These are phyloP conservation scores for Galendromus occidentalis DNA, from an alignment of 1,140 invertebrate species.

Conservation along the genomic window DNA sequence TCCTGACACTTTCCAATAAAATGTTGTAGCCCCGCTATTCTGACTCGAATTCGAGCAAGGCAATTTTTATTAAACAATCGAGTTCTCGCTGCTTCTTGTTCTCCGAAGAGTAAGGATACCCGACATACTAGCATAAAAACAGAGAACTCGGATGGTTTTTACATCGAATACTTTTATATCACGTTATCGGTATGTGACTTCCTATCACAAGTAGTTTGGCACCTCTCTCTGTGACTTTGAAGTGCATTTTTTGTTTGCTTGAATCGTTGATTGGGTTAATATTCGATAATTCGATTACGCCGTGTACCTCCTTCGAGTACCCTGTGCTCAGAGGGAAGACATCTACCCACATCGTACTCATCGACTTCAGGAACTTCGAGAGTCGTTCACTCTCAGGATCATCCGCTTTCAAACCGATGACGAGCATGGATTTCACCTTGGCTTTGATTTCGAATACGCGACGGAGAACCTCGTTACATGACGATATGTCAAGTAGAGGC, in stretches of 20 bases:
- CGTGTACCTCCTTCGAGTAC: neutral
- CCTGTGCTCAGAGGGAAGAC: neutral
- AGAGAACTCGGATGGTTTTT: too few species aligned
- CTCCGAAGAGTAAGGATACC: too few species aligned
- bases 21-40: too few species aligned
- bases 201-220: neutral
- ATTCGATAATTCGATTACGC: neutral
- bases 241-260: neutral
- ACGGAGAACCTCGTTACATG: neutral
- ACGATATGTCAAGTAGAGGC: neutral
- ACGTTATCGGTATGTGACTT: neutral
- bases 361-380: neutral
- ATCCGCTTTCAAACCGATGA: neutral
- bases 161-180: too few species aligned
- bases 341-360: neutral
- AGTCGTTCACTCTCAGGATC: neutral
- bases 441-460: neutral
- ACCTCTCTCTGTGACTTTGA: neutral
- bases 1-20: too few species aligned
- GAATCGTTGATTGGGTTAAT: neutral
- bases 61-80: too few species aligned
- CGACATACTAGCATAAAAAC: too few species aligned
- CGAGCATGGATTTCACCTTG: neutral
- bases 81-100: too few species aligned
- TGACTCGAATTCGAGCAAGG: too few species aligned